Evolutionary conservation across 2,797 vertebrate genomes (phyloP).

Genomic region (Neostethus bicornis): DNA sequence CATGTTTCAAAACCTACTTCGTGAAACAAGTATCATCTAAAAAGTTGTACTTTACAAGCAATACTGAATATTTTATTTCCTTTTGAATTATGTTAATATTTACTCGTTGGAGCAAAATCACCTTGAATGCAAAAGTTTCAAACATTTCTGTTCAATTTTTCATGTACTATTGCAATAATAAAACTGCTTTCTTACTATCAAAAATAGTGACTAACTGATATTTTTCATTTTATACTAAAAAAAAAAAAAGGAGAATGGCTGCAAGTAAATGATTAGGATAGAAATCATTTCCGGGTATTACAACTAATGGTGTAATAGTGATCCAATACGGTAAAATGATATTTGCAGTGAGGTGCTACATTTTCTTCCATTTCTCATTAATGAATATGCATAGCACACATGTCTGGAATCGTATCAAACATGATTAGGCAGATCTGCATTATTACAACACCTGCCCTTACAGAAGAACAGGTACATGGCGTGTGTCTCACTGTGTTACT

Average conservation of each 20-base stretch:
- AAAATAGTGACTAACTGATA: conserved; percentile 1
- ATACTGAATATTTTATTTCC: no score
- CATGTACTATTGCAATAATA: neutral
- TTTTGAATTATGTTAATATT: no score
- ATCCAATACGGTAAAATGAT: neutral
- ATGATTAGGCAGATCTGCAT: conserved; percentile 48
- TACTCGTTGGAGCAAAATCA: neutral
- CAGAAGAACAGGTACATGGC: conserved; percentile 46
- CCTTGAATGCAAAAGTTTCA: neutral
- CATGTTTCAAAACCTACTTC: no score
- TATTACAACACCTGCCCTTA: conserved; percentile 58
- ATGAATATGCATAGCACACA: conserved; percentile 22
- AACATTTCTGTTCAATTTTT: neutral
- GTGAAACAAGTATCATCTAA: no score
- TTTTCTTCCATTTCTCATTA: neutral
- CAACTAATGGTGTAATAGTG: neutral
- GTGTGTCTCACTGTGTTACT: conserved; percentile 51
- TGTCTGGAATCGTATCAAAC: conserved; percentile 30
- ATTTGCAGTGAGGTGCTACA: neutral
- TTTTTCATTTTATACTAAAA: neutral
- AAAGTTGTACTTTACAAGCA: no score
- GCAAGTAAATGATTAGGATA: neutral
- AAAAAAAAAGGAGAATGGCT: neutral
- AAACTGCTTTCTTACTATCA: neutral
- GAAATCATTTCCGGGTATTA: neutral